Percentiles rank a stretch among this genome's conserved stretches.
phyloP scores from a whole-genome alignment of 2,888 invertebrate species.

The Heliconius ethilla region DNA sequence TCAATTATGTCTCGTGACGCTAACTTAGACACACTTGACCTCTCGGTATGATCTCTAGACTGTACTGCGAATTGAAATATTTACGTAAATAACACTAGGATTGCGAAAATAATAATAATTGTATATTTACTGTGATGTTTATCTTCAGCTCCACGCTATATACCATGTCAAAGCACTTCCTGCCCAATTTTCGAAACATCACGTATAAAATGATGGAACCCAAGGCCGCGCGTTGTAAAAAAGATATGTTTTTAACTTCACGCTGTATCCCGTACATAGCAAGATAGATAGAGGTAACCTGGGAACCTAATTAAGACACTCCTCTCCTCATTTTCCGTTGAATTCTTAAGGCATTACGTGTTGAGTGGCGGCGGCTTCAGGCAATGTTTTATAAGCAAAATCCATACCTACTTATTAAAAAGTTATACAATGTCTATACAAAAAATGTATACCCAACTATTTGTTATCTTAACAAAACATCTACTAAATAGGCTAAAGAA shows the following conservation, averaged over 20 bases:
- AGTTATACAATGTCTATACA: neutral
- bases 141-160: no score
- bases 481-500: slow-evolving; percentile 2
- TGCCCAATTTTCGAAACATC: neutral
- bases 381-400: neutral
- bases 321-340: neutral
- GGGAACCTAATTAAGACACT: neutral
- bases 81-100: neutral
- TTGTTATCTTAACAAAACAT: slow-evolving; percentile 7
- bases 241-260: neutral
- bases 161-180: neutral
- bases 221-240: neutral
- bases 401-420: no score
- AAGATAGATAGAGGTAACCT: neutral
- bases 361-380: neutral
- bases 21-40: slow-evolving; percentile 18
- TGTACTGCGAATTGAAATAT: slow-evolving; percentile 8
- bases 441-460: neutral
- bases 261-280: neutral
- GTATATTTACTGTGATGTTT: neutral
- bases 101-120: slow-evolving; percentile 17
- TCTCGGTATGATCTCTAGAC: neutral
- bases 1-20: slow-evolving; percentile 11
- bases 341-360: neutral
- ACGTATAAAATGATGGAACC: neutral